These are phyloP conservation scores for Cerastis rubricosa DNA, from an alignment of 2,888 invertebrate species.

Conservation along the genomic window DNA sequence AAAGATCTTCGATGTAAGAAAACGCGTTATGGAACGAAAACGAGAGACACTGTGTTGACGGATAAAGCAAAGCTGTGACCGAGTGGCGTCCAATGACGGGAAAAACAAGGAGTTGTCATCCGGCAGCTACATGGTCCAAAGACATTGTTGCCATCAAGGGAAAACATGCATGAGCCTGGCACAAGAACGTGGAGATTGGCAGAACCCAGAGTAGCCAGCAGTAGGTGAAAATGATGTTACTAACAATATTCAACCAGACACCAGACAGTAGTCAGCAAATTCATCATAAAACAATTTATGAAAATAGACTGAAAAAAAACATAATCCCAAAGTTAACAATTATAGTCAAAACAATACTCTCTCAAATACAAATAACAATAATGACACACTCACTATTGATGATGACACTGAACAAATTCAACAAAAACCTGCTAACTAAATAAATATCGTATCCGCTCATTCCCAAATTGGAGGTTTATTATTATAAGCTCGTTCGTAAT, in stretches of 20 bases:
- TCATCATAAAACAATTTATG: neutral
- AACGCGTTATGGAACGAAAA: neutral
- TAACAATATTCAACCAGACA: neutral
- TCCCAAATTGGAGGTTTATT: constrained; percentile 40
- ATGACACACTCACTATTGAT: neutral
- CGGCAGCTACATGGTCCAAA: neutral
- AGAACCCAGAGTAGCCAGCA: neutral
- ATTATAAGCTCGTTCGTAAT: constrained; percentile 47
- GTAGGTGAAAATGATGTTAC: neutral
- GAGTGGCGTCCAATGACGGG: neutral
- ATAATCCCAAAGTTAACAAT: neutral
- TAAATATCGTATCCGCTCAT: constrained; percentile 31
- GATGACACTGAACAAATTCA: constrained; percentile 5
- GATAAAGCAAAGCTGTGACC: neutral
- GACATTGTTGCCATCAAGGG: neutral
- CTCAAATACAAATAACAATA: neutral
- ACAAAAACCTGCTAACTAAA: constrained; percentile 28
- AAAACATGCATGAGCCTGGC: neutral
- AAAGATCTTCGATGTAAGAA: neutral
- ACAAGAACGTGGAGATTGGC: neutral
- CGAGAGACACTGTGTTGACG: neutral
- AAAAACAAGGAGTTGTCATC: neutral
- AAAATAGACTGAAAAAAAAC: neutral
- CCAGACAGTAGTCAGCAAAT: neutral
- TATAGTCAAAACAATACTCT: neutral